Evolutionary conservation across 2,797 vertebrate genomes (phyloP).

Genomic region (Hyperoplus immaculatus): DNA sequence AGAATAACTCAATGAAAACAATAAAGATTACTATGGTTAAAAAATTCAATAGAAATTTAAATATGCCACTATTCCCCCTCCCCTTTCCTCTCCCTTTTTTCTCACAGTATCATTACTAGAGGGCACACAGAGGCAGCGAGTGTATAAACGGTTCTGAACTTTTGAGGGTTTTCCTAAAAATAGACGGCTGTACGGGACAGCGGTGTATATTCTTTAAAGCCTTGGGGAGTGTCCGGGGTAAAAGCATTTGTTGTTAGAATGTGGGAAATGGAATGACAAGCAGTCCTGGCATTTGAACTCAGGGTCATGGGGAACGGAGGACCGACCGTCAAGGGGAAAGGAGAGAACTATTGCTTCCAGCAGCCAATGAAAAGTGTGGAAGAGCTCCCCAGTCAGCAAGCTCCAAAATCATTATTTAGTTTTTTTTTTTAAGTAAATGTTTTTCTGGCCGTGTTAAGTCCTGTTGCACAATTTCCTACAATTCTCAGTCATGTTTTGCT

Average conservation of each 20-base stretch:
- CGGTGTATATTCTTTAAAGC: constrained; percentile 59
- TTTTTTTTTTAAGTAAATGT: constrained; percentile 27
- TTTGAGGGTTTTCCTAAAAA: constrained; percentile 66
- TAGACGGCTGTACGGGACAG: constrained; percentile 34
- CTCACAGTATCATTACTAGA: constrained; percentile 45
- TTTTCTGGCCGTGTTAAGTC: constrained; percentile 10
- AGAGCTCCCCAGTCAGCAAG: constrained; percentile 10
- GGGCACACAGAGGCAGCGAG: constrained; percentile 15
- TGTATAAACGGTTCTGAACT: constrained; percentile 20
- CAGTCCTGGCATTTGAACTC: constrained; percentile 75
- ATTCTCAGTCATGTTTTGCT: constrained; percentile 39
- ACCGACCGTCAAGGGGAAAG: constrained; percentile 43
- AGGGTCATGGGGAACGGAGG: constrained; percentile 62
- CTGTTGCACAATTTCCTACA: constrained; percentile 52
- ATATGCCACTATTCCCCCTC: background rate
- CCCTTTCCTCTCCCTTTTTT: constrained; percentile 11
- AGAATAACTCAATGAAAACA: background rate
- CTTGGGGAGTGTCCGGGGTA: constrained; percentile 64
- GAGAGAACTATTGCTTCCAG: constrained; percentile 20
- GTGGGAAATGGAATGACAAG: constrained; percentile 77
- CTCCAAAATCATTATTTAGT: constrained; percentile 28
- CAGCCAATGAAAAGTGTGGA: constrained; percentile 21
- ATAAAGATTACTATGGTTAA: background rate
- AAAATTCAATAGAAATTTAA: background rate
- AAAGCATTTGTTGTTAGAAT: constrained; percentile 77